These are phyloP conservation scores for Nyctereutes procyonoides DNA, from an alignment of 2,113 vertebrate species.

Conservation along the genomic window DNA sequence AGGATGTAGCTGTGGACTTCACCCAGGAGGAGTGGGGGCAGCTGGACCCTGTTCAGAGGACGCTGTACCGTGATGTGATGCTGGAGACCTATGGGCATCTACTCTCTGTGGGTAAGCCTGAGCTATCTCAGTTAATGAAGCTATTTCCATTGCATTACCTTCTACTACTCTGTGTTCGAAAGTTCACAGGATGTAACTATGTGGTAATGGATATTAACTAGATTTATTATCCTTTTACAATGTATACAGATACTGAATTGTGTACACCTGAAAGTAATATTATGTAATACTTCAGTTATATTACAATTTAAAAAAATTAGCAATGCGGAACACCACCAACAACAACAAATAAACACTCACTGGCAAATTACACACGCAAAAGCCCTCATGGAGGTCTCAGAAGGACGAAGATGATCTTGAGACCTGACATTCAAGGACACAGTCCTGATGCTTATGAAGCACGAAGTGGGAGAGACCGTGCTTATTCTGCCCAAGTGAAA, in stretches of 20 bases:
- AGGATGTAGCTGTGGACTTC: slow-evolving; percentile 78
- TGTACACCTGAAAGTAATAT: neutral
- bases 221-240: neutral
- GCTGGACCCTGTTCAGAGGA: slow-evolving; percentile 73
- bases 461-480: neutral
- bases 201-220: neutral
- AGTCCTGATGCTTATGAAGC: neutral
- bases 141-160: neutral
- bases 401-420: neutral
- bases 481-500: neutral
- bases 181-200: neutral
- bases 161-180: neutral
- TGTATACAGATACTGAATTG: neutral
- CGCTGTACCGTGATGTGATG: slow-evolving; percentile 76
- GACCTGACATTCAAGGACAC: neutral
- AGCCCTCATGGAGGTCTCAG: neutral
- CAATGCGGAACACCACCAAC: neutral
- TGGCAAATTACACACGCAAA: neutral
- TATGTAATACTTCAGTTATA: neutral
- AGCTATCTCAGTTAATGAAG: too few relatives aligned
- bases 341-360: neutral
- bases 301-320: neutral
- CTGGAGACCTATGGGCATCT: slow-evolving; percentile 79
- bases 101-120: slow-evolving; percentile 73
- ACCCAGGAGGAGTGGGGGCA: slow-evolving; percentile 78